A percentile compares a stretch with the other conserved stretches of the same genome.
phyloP scores from a whole-genome alignment of 1,140 invertebrate species.

The Bombus polaris region DNA sequence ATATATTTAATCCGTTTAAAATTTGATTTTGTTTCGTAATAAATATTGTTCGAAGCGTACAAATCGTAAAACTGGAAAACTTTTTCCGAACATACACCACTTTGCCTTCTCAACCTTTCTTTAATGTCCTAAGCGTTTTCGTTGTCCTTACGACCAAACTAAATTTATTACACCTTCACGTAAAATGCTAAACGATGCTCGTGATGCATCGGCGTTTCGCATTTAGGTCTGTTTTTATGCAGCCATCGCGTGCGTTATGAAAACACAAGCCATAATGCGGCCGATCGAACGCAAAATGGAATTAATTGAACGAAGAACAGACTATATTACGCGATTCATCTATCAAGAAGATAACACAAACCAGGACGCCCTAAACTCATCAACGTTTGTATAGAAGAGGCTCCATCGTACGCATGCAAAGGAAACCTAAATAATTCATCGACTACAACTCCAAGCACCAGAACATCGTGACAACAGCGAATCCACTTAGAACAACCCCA shows the following conservation, averaged over 20 bases:
- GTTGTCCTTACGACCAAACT: slow-evolving; percentile 7
- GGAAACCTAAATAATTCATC: not conserved
- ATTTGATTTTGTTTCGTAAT: not conserved
- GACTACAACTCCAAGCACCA: slow-evolving; percentile 36
- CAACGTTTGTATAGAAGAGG: slow-evolving; percentile 1
- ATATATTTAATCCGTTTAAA: not conserved
- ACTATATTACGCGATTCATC: not conserved
- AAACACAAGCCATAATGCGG: not conserved
- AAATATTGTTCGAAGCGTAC: not conserved
- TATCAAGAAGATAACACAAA: not conserved
- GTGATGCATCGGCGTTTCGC: not conserved
- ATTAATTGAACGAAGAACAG: not conserved
- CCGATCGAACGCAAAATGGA: not conserved
- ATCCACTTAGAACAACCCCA: slow-evolving; percentile 1
- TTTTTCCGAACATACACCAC: not conserved
- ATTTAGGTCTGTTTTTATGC: slow-evolving; percentile 1
- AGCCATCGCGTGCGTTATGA: not conserved
- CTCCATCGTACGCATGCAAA: slow-evolving; percentile 8
- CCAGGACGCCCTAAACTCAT: not conserved
- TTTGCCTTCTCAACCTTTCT: not conserved
- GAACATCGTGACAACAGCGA: slow-evolving; percentile 9
- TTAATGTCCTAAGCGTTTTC: not conserved
- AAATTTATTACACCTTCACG: not conserved
- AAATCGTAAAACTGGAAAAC: not conserved
- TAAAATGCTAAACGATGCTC: not conserved